phyloP scores from a whole-genome alignment of 2,113 vertebrate species.

The Cebidichthys violaceus region DNA sequence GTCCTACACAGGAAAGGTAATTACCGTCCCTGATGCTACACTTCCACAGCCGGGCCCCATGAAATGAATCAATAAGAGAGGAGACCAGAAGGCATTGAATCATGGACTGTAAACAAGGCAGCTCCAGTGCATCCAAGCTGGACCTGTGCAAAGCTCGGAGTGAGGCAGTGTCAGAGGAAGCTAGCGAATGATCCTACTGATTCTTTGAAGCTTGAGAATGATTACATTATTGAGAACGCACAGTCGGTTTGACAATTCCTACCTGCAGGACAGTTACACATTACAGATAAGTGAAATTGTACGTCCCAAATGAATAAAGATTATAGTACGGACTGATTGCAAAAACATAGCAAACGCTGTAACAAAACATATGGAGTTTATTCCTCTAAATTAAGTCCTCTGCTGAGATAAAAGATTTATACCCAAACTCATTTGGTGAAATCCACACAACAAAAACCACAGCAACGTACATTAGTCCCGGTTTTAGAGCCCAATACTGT shows the following conservation, averaged over 20 bases:
- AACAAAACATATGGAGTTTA: constrained; percentile 35
- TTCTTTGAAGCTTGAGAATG: constrained; percentile 35
- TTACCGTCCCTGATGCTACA: constrained; percentile 35
- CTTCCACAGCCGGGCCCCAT: constrained; percentile 29
- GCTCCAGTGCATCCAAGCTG: constrained; percentile 17
- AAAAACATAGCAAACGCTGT: constrained; percentile 15
- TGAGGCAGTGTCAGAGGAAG: constrained; percentile 34
- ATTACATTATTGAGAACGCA: constrained; percentile 2
- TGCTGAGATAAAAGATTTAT: constrained; percentile 23
- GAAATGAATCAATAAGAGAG: constrained; percentile 63
- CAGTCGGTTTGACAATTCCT: constrained; percentile 33
- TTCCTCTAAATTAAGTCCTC: constrained; percentile 26
- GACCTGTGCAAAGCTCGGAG: constrained; percentile 21
- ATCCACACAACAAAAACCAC: constrained; percentile 16
- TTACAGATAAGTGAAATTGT: constrained; percentile 29
- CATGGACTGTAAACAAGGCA: constrained; percentile 49
- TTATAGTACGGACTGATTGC: constrained; percentile 9
- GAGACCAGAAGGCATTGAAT: constrained; percentile 52
- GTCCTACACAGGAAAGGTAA: constrained; percentile 45
- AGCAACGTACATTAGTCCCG: neutral
- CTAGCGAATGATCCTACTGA: constrained; percentile 45
- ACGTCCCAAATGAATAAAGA: constrained; percentile 32
- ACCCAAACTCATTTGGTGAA: constrained; percentile 6
- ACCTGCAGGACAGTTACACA: constrained; percentile 41
- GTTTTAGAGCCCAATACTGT: constrained; percentile 11